These are phyloP conservation scores for Chironomus tepperi DNA, from an alignment of 1,140 invertebrate species.

Conservation along the genomic window DNA sequence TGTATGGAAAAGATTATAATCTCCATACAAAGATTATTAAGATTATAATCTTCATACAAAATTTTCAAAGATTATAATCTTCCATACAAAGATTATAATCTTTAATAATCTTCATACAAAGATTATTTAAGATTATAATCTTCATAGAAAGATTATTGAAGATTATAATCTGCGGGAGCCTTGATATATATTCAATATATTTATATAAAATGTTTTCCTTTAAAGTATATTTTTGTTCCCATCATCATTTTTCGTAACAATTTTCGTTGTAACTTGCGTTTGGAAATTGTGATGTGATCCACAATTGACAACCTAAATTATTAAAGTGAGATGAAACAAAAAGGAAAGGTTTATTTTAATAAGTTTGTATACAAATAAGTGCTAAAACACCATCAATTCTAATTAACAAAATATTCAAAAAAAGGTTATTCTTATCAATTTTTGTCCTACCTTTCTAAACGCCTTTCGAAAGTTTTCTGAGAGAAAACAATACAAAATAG, in stretches of 20 bases:
- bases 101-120: no score
- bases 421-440: neutral
- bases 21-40: no score
- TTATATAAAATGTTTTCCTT: neutral
- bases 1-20: no score
- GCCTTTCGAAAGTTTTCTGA: constrained; percentile 78
- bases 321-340: neutral
- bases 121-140: no score
- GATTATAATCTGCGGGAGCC: no score
- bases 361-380: neutral
- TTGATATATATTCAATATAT: neutral
- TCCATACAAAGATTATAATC: no score
- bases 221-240: neutral
- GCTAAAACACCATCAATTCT: neutral
- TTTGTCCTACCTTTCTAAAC: constrained; percentile 52
- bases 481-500: constrained; percentile 86
- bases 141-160: no score
- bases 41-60: no score
- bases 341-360: neutral
- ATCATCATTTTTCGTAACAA: neutral
- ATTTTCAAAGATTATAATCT: no score
- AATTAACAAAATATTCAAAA: neutral
- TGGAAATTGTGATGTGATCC: neutral
- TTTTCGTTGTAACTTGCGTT: neutral
- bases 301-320: constrained; percentile 2